Evolutionary conservation across 2,113 vertebrate species (phyloP).

Genomic region (Montifringilla adamsi): DNA sequence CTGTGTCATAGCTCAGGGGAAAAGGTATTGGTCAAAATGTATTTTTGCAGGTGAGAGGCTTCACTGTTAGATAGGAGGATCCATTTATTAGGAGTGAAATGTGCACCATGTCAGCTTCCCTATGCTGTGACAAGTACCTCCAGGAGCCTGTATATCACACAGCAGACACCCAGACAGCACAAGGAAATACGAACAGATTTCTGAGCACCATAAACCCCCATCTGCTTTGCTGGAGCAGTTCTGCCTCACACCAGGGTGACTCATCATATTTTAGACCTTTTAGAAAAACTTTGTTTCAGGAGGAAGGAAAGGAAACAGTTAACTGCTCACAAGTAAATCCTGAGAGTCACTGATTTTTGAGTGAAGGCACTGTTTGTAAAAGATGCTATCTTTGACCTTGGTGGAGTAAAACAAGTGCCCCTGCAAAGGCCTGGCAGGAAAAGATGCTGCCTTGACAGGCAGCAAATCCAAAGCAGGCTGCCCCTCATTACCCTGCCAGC

Average conservation of each 20-base stretch:
- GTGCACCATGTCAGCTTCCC: slow-evolving; percentile 23
- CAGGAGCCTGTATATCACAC: slow-evolving; percentile 37
- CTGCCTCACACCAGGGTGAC: slow-evolving; percentile 5
- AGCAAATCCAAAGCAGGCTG: not conserved
- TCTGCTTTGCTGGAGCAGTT: slow-evolving; percentile 5
- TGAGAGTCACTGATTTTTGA: not conserved
- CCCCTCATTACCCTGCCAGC: slow-evolving; percentile 54
- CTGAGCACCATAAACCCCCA: slow-evolving; percentile 14
- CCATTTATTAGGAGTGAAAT: slow-evolving; percentile 30
- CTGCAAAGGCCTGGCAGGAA: slow-evolving; percentile 14
- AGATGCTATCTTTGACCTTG: slow-evolving; percentile 52
- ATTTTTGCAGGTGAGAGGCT: not conserved
- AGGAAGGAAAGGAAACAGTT: not conserved
- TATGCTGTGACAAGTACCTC: slow-evolving; percentile 1
- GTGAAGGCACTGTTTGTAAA: not conserved
- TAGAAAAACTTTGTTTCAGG: not conserved
- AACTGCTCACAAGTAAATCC: not conserved
- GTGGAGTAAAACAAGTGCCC: slow-evolving; percentile 31
- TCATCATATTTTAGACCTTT: not conserved
- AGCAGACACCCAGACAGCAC: slow-evolving; percentile 7
- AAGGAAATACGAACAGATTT: slow-evolving; percentile 45
- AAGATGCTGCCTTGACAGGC: slow-evolving; percentile 34
- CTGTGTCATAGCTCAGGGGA: not conserved
- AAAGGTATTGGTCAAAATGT: not conserved
- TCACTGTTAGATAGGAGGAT: not conserved